Conservation (phyloP, 2,888 invertebrate genomes). For the Rhaphigaster nebulosa region DNA sequence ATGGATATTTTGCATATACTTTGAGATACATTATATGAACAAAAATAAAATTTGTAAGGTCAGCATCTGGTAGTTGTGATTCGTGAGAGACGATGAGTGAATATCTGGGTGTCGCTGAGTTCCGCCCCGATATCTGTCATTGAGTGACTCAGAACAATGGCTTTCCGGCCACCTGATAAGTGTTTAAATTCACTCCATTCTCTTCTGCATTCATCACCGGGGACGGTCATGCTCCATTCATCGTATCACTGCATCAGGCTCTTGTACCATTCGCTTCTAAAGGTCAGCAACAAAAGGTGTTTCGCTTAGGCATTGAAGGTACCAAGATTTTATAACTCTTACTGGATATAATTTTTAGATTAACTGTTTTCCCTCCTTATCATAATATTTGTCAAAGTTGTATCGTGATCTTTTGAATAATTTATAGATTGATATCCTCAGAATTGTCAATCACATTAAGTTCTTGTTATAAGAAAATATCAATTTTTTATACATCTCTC, state of each 20-base stretch:
- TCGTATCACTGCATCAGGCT: background rate
- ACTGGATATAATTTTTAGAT: background rate
- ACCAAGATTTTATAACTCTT: background rate
- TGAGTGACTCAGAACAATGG: slow-evolving; percentile 18
- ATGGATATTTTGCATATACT: no score
- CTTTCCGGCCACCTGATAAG: slow-evolving; percentile 34
- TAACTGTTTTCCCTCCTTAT: background rate
- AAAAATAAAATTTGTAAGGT: no score
- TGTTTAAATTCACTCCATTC: slow-evolving; percentile 36
- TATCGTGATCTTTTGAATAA: background rate
- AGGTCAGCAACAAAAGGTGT: background rate
- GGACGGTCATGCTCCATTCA: background rate
- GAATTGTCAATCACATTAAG: background rate
- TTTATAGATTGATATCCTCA: background rate
- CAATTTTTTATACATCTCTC: background rate
- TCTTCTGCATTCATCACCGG: background rate
- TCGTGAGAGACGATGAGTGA: background rate
- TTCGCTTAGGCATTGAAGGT: background rate
- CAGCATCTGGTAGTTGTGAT: background rate
- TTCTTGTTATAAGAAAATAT: background rate
- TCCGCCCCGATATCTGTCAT: background rate
- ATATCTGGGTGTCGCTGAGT: slow-evolving; percentile 29
- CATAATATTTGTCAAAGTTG: background rate
- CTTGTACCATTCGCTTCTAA: background rate
- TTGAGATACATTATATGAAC: no score